Conservation (phyloP, 2,888 invertebrate species). For the Sthenelais limicola region DNA sequence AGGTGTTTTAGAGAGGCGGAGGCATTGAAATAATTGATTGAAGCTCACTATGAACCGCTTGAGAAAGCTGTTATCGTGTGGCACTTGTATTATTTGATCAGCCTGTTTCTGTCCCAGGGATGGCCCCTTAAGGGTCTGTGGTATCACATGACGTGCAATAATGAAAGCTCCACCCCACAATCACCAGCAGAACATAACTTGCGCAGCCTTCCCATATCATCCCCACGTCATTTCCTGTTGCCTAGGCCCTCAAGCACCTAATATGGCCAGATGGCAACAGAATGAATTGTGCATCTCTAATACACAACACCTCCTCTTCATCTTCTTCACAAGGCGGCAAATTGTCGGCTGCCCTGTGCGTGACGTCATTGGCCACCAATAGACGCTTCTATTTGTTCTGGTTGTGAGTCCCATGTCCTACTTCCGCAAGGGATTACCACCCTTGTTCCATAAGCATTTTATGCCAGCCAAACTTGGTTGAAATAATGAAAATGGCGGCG, state of each 20-base stretch:
- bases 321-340: slow-evolving; percentile 13
- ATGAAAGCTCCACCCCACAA: no score
- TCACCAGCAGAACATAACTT: slow-evolving; percentile 25
- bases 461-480: no score
- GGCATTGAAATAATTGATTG: no score
- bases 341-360: slow-evolving; percentile 5
- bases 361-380: not conserved
- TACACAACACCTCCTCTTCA: not conserved
- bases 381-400: slow-evolving; percentile 29
- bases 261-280: slow-evolving; percentile 27
- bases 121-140: no score
- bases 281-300: slow-evolving; percentile 35
- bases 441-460: no score
- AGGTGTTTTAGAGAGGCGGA: no score
- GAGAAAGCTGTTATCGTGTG: no score
- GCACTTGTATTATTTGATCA: no score
- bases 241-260: not conserved
- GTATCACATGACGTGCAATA: slow-evolving; percentile 26
- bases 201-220: slow-evolving; percentile 26
- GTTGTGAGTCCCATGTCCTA: slow-evolving; percentile 12
- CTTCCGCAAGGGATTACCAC: no score
- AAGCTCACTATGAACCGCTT: no score
- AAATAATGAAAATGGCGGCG: no score
- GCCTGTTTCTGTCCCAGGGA: no score
- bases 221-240: not conserved